phyloP scores from a whole-genome alignment of 2,113 vertebrate genomes.

The Chloebia gouldiae region DNA sequence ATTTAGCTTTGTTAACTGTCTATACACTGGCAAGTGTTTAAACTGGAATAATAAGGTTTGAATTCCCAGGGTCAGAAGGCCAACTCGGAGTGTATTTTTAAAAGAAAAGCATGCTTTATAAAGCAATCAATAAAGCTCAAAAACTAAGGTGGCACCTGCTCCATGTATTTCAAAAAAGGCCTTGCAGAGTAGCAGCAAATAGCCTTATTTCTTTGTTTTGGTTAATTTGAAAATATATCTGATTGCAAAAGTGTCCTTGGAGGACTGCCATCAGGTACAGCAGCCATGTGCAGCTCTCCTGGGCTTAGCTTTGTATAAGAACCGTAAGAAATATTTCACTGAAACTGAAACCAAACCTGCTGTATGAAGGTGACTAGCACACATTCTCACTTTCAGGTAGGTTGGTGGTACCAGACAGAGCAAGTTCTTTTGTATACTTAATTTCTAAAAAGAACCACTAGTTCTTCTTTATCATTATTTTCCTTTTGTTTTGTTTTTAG shows the following conservation, averaged over 20 bases:
- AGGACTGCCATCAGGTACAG: not conserved
- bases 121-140: constrained; percentile 22
- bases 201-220: not conserved
- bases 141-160: constrained; percentile 22
- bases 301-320: not conserved
- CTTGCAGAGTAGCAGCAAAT: not conserved
- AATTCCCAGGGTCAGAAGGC: constrained; percentile 38
- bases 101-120: constrained; percentile 13
- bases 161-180: not conserved
- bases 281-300: not conserved
- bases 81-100: not conserved
- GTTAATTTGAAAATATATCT: not conserved
- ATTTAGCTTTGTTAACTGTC: constrained; percentile 28
- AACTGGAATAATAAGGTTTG: constrained; percentile 44
- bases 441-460: not conserved
- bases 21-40: constrained; percentile 24
- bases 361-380: not conserved
- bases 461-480: not conserved
- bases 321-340: not conserved
- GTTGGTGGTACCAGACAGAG: not conserved
- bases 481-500: not conserved
- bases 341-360: not conserved
- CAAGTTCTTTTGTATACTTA: not conserved
- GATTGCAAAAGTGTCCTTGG: not conserved
- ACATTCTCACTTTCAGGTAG: not conserved